These are phyloP conservation scores for human DNA, from an alignment of 2,113 vertebrate genomes.

Conservation along the genomic window DNA sequence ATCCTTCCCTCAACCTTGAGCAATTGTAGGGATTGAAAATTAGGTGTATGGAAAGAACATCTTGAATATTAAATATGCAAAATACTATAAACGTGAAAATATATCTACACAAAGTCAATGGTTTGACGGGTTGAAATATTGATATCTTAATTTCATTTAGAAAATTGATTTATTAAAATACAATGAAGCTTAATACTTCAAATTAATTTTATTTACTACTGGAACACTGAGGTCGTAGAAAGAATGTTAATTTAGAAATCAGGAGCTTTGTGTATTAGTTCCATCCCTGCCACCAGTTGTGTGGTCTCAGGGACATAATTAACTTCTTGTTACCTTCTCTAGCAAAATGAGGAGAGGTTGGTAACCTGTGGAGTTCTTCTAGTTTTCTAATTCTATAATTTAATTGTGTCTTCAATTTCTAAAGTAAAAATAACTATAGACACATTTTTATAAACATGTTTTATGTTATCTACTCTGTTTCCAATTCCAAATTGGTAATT, in stretches of 20 bases:
- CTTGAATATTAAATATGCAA: conserved; percentile 74
- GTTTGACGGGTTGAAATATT: conserved; percentile 73
- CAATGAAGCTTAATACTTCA: conserved; percentile 68
- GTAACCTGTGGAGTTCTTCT: conserved; percentile 23
- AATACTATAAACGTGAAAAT: conserved; percentile 73
- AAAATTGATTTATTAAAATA: conserved; percentile 69
- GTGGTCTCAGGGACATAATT: not conserved
- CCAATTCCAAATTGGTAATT: conserved; percentile 58
- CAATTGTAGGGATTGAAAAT: conserved; percentile 73
- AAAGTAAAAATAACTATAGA: conserved; percentile 71
- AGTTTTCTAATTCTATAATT: conserved; percentile 9
- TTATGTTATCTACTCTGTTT: conserved; percentile 60
- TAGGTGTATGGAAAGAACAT: conserved; percentile 63
- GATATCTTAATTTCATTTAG: conserved; percentile 71
- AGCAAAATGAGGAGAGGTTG: not conserved
- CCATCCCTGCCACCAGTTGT: not conserved
- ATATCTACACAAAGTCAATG: conserved; percentile 61
- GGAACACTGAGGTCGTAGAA: conserved; percentile 49
- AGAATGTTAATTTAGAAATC: conserved; percentile 43
- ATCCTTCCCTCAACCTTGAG: conserved; percentile 59
- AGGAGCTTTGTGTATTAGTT: not conserved
- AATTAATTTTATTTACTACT: conserved; percentile 71
- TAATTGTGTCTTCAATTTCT: conserved; percentile 68
- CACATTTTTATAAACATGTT: conserved; percentile 49
- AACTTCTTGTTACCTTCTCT: not conserved